Base-by-base conservation (phyloP, 2,888 invertebrate species). In the Dorcus parallelipipedus region DNA sequence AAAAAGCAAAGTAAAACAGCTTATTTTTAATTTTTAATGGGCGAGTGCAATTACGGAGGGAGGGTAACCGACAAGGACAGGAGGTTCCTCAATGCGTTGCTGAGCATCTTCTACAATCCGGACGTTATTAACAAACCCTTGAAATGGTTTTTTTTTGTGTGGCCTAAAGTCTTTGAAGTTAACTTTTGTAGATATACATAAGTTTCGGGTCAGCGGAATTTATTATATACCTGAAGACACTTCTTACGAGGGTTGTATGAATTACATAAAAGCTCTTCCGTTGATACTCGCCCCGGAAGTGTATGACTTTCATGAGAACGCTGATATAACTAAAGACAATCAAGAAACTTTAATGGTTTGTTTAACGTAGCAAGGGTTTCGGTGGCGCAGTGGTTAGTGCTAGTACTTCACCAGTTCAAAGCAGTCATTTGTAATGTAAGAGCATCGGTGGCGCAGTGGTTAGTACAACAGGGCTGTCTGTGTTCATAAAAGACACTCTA, bases 1-100 rank as follows among this genome's bases (percentile, higher is more conserved):
- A n/a, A n/a, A n/a, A n/a, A n/a, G n/a, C n/a, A n/a, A n/a, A n/a
- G n/a, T n/a, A n/a, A n/a, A n/a, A n/a, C n/a, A n/a, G n/a, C n/a
- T n/a, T n/a, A n/a, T n/a, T n/a, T n/a, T n/a, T n/a, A n/a, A n/a
- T n/a, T n/a, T n/a, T n/a, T 96, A 67, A 91, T 93, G 0, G 95
- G 95, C 1, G 96, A 97, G 80, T 96, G 96, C 76, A 96, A 96
- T 82, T 97, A 97, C 73, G 96, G 96, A 9, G 95, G 96, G 1
- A 83, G 95, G 56, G 95, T 97, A 3, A 95, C 95, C 0, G 96
- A 94, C 77, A 94, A 95, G 81, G 96, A 97, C 79, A 83, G 95
- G 49, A 82, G 95, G 48, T 83, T 96, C 57, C 81, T 94, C n/a
- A 85, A 88, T 68, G 89, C 93, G 3, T 81, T 96, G 38, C 81